Percentiles rank a stretch among this genome's conserved stretches.
Evolutionary conservation across 1,140 invertebrate species (phyloP).

Genomic region (Ruditapes philippinarum): DNA sequence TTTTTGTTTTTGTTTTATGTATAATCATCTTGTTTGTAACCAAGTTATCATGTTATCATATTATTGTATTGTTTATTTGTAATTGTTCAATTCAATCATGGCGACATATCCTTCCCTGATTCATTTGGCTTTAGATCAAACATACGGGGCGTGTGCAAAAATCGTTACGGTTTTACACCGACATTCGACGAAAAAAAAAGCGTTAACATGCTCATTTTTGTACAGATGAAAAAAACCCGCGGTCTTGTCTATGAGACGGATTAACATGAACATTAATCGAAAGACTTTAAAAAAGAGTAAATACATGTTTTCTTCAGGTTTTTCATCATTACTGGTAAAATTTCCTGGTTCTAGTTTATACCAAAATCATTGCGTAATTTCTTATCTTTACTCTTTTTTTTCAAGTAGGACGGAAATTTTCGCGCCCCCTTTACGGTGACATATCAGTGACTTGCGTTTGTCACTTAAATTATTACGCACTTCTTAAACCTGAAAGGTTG

Average conservation of each 20-base stretch:
- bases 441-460: background rate
- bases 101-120: background rate
- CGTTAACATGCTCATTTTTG: background rate
- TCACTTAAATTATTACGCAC: background rate
- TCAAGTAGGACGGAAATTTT: background rate
- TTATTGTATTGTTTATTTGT: background rate
- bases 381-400: too few species aligned
- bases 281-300: too few species aligned
- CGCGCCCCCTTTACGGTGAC: background rate
- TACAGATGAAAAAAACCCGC: too few species aligned
- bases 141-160: background rate
- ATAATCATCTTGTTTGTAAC: background rate
- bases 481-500: constrained; percentile 10
- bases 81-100: background rate
- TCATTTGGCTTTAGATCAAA: background rate
- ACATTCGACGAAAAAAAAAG: background rate
- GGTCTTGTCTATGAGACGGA: too few species aligned
- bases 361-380: too few species aligned
- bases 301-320: too few species aligned
- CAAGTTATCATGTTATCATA: background rate
- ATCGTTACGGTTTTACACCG: background rate
- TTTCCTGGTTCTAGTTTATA: too few species aligned
- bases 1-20: too few species aligned
- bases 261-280: too few species aligned
- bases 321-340: too few species aligned